These are phyloP conservation scores for Cyprinella venusta DNA, from an alignment of 2,797 vertebrate species.

Conservation along the genomic window DNA sequence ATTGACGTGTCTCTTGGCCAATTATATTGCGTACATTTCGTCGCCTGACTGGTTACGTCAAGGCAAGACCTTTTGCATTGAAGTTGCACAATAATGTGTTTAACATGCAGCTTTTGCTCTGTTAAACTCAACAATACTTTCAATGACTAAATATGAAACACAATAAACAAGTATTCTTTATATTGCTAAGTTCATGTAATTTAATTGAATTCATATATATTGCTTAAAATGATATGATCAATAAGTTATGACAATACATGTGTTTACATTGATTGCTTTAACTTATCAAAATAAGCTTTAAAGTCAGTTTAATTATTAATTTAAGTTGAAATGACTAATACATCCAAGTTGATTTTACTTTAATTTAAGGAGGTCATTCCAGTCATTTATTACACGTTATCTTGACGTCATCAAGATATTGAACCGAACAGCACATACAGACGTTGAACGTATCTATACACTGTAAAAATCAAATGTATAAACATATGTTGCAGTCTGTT, in stretches of 20 bases:
- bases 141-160: not conserved
- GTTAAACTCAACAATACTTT: not conserved
- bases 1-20: conserved; percentile 42
- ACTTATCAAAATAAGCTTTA: too few species aligned
- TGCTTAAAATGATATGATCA: too few species aligned
- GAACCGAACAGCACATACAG: not conserved
- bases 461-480: too few species aligned
- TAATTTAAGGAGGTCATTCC: not conserved
- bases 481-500: not conserved
- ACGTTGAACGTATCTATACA: too few species aligned
- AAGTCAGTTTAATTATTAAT: too few species aligned
- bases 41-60: conserved; percentile 58
- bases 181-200: not conserved
- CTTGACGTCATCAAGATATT: conserved; percentile 18
- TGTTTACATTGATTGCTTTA: too few species aligned
- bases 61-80: not conserved
- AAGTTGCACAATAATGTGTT: conserved; percentile 20
- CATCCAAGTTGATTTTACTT: too few species aligned
- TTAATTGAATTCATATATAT: too few species aligned
- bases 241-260: too few species aligned
- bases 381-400: conserved; percentile 23
- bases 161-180: not conserved
- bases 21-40: conserved; percentile 29
- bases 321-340: too few species aligned
- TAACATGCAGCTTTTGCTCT: not conserved